Percentiles rank a stretch among this genome's conserved stretches.
These are phyloP conservation scores for Semaprochilodus insignis DNA, from an alignment of 2,797 vertebrate species.

Conservation along the genomic window DNA sequence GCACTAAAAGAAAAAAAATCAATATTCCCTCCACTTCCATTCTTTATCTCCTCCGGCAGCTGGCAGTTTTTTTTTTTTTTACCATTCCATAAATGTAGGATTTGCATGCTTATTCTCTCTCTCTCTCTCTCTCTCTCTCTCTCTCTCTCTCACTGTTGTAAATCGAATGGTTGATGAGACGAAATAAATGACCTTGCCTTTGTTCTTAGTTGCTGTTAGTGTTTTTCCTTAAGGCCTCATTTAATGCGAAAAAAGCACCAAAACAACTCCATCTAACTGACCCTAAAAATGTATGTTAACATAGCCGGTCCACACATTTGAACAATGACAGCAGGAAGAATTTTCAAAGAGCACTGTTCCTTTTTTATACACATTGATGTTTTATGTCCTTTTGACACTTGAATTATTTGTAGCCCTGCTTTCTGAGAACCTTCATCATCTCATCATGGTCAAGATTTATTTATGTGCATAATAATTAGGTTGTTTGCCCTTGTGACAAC, in stretches of 20 bases:
- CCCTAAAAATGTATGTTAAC: constrained; percentile 4
- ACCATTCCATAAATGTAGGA: constrained; percentile 52
- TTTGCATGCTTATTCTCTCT: constrained; percentile 33
- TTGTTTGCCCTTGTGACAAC: too few species aligned
- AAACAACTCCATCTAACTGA: constrained; percentile 15
- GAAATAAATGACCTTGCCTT: constrained; percentile 48
- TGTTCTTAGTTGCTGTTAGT: constrained; percentile 42
- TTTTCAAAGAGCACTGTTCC: too few species aligned
- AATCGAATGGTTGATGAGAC: constrained; percentile 46
- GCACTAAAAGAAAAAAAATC: constrained; percentile 30
- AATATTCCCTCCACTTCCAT: constrained; percentile 29
- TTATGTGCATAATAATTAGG: too few species aligned
- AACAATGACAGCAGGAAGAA: too few species aligned
- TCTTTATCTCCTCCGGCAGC: constrained; percentile 55
- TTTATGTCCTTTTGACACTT: too few species aligned
- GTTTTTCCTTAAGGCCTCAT: too few species aligned
- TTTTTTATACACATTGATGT: too few species aligned
- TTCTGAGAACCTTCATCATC: too few species aligned
- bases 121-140: not conserved
- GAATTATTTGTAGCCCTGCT: too few species aligned
- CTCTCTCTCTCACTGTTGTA: constrained; percentile 8
- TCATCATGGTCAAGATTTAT: too few species aligned
- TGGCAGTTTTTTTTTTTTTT: constrained; percentile 37
- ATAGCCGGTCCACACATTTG: too few species aligned
- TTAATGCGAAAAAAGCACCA: too few species aligned